Evolutionary conservation across 2,888 invertebrate genomes (phyloP).

Genomic region (Tetragonisca angustula): DNA sequence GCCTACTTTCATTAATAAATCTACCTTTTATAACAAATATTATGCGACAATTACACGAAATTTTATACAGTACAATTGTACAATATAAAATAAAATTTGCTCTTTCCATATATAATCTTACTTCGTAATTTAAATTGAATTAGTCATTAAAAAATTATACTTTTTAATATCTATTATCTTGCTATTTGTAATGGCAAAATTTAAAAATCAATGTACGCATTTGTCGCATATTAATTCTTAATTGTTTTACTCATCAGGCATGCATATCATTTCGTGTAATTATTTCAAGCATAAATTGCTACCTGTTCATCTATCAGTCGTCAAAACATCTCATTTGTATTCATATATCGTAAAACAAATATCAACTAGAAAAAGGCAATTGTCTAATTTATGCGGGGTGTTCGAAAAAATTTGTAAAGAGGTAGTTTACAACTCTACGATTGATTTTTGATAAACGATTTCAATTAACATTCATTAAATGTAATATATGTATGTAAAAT

Average conservation of each 20-base stretch:
- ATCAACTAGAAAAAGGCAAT: too few species aligned
- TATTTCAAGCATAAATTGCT: not conserved
- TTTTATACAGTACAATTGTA: not conserved
- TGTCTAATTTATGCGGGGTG: too few species aligned
- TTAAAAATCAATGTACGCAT: not conserved
- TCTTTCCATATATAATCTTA: not conserved
- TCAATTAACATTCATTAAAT: too few species aligned
- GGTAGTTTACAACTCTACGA: too few species aligned
- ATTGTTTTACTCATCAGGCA: not conserved
- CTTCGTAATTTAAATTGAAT: slow-evolving; percentile 14
- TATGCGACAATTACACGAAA: too few species aligned
- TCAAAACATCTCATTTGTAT: too few species aligned
- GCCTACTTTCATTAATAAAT: too few species aligned
- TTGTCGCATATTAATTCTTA: slow-evolving; percentile 3
- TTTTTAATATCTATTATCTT: slow-evolving; percentile 27
- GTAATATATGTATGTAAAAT: too few species aligned
- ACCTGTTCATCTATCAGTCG: not conserved
- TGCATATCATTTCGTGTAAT: not conserved
- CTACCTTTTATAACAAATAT: too few species aligned
- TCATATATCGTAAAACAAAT: too few species aligned
- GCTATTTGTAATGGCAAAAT: not conserved
- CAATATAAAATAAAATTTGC: not conserved
- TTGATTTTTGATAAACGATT: too few species aligned
- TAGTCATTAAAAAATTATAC: slow-evolving; percentile 12
- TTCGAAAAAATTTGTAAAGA: too few species aligned